phyloP scores from a whole-genome alignment of 2,797 vertebrate genomes.

The Limosa lapponica region DNA sequence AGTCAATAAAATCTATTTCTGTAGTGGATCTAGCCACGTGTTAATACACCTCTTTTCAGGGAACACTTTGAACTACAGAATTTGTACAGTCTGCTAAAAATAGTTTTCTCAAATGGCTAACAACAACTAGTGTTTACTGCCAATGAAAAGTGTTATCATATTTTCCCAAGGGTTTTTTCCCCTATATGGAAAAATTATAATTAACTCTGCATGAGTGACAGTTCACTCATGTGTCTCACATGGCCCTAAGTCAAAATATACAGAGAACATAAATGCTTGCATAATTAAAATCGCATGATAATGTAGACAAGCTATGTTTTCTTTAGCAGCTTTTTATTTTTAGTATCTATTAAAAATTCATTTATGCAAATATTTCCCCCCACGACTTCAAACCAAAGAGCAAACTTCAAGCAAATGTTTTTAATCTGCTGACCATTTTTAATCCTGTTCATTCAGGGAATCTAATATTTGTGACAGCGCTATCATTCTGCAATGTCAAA shows the following conservation, averaged over 20 bases:
- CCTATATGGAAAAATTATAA: constrained; percentile 31
- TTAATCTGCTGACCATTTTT: constrained; percentile 21
- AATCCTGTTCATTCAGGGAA: neutral
- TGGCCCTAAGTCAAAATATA: constrained; percentile 52
- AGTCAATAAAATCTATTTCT: neutral
- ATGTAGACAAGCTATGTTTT: constrained; percentile 31
- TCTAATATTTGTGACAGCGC: neutral
- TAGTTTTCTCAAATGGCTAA: constrained; percentile 13
- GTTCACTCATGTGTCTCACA: constrained; percentile 44
- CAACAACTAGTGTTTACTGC: neutral
- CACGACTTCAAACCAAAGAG: constrained; percentile 1
- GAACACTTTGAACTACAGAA: neutral
- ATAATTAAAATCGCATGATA: constrained; percentile 36
- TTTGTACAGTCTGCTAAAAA: constrained; percentile 10
- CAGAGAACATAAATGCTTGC: constrained; percentile 11
- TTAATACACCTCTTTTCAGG: neutral
- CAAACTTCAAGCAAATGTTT: constrained; percentile 4
- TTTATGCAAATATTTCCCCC: constrained; percentile 29
- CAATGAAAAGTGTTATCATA: neutral
- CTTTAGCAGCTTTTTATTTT: constrained; percentile 40
- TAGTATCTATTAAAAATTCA: constrained; percentile 29
- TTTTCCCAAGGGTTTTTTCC: constrained; percentile 15
- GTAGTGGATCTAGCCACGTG: neutral
- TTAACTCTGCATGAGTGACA: constrained; percentile 47
- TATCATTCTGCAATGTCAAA: neutral